A percentile compares a stretch with the other conserved stretches of the same genome.
phyloP scores from a whole-genome alignment of 1,140 invertebrate species.

The Ephestia elutella region DNA sequence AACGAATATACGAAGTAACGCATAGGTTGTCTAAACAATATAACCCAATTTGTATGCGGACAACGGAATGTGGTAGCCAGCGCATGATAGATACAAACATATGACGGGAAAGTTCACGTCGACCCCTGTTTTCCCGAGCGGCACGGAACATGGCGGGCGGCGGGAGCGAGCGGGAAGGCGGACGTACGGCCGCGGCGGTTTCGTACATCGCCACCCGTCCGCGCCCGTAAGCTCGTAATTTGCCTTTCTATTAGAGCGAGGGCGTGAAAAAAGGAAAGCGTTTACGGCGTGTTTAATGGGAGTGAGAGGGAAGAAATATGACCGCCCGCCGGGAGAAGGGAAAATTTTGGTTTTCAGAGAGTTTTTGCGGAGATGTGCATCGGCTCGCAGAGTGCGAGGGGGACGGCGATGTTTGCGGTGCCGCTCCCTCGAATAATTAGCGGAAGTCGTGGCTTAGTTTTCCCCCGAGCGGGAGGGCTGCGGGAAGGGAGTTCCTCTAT shows the following conservation, averaged over 20 bases:
- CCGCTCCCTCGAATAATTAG: conserved; percentile 68
- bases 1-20: not conserved
- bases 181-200: conserved; percentile 54
- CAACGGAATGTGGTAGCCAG: conserved; percentile 21
- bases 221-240: conserved; percentile 74
- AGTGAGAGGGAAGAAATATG: conserved; percentile 73
- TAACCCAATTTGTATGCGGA: conserved; percentile 7
- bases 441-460: conserved; percentile 71
- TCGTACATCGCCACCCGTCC: conserved; percentile 71
- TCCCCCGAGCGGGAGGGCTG: conserved; percentile 52
- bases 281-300: conserved; percentile 73
- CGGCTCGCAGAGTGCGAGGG: conserved; percentile 56
- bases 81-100: conserved; percentile 45
- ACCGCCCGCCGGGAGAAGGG: conserved; percentile 64
- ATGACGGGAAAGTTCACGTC: conserved; percentile 68
- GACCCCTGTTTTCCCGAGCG: conserved; percentile 55
- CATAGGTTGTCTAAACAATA: conserved; percentile 1
- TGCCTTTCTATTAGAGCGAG: conserved; percentile 74
- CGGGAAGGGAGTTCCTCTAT: conserved; percentile 67
- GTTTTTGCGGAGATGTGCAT: conserved; percentile 71
- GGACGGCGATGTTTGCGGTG: conserved; percentile 56
- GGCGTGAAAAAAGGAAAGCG: conserved; percentile 75
- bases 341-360: conserved; percentile 71
- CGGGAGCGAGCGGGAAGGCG: conserved; percentile 45
- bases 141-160: conserved; percentile 36